Base-by-base conservation (phyloP, 1,140 invertebrate genomes). In the Apis laboriosa region DNA sequence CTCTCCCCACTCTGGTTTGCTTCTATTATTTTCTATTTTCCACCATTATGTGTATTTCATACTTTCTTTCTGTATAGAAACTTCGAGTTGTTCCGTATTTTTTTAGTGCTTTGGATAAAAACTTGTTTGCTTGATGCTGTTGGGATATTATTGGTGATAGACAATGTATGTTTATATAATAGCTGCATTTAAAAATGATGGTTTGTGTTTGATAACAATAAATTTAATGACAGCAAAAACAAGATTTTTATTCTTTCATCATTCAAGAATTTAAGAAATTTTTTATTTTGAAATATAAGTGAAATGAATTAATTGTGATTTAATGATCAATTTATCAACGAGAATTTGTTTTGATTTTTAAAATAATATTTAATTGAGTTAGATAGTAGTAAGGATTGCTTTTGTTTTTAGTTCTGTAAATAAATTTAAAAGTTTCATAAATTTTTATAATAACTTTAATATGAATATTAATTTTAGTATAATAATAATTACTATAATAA, bases 21-120 rank as follows among this genome's bases (percentile, higher is more conserved):
- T 17, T 55, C 28, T 81, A 84, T 81, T 84, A 70, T 84, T 76
- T 82, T 72, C 63, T 81, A 84, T 80, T 70, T 70, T 49, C 24
- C 64, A 51, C 53, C 43, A 24, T 21, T 43, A 15, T 8, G 15
- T 28, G 19, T 13, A 12, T 56, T 64, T 71, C 15, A 24, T 8
- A n/a, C 34, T 80, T 51, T 60, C 55, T 19, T 72, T 56, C 9
- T 53, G 19, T 53, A 55, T 60, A 71, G 24, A 77, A 74, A 15
- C 24, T 28, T 76, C 53, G 19, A 70, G 19, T 81, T 64, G 2
- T 2, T 9, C 17, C 67, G 17, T 24, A 2, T 49, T 56, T 11
- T 55, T 34, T 68, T 71, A 21, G 24, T 43, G 11, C 8, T 0
- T 51, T 5, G 0, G 5, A 28, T 19, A 49, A n/a, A 70, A 24